Base-by-base conservation (phyloP, 2,888 invertebrate genomes). In the Rhagonycha fulva region DNA sequence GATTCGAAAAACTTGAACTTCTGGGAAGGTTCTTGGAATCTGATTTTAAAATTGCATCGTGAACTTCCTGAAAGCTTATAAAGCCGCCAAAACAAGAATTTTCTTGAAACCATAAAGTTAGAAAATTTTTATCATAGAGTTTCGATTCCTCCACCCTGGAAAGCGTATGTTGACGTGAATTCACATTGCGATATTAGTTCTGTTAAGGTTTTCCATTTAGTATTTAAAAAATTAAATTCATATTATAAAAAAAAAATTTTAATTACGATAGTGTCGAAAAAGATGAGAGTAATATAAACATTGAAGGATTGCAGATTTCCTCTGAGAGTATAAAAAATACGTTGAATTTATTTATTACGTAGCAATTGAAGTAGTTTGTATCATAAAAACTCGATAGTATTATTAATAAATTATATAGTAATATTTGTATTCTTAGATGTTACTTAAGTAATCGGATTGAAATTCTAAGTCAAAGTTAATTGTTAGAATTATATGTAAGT, bases 261-360 rank as follows among this genome's bases (percentile, higher is more conserved):
- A 47, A 7, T 47, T 47, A n/a, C 47, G 7, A 5, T n/a, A 47
- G n/a, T n/a, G n/a, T 47, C 47, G 47, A 7, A n/a, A 47, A n/a
- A 47, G n/a, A n/a, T 12, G 32, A 12, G 32, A 32, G 32, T 32
- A 32, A 32, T n/a, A 47, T 47, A 47, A 47, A 47, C 47, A 47
- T 47, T 47, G 47, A n/a, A 12, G 47, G 47, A n/a, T 47, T 47
- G n/a, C 47, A 47, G 47, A 47, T 47, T n/a, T 47, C 7, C 3
- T 47, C 47, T 47, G n/a, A 47, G 47, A 47, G 32, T 47, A 19
- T 19, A 19, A 19, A 19, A 47, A 47, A 47, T 47, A 47, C 47
- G 68, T 72, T 72, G 60, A 62, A 72, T 47, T 72, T 72, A 72
- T 72, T 72, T 72, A 72, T 72, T 72, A 14, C 63, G 24, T 66